These are phyloP conservation scores for Sphaerolaimus hirsutus DNA, from an alignment of 2,888 invertebrate genomes.

Conservation along the genomic window DNA sequence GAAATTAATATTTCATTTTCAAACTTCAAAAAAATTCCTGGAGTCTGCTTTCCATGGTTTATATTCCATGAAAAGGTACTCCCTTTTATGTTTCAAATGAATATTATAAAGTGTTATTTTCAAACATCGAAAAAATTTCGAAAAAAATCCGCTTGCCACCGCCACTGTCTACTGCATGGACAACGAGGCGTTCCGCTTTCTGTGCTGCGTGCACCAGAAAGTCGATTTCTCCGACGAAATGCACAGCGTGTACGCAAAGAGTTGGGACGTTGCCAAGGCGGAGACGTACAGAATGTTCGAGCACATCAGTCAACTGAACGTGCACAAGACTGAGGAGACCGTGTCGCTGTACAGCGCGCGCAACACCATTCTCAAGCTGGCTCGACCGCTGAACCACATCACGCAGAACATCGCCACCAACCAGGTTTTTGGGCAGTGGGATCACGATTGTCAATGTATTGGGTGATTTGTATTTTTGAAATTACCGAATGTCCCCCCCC, in stretches of 20 bases:
- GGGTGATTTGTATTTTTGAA: too few relatives aligned
- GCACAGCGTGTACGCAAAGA: slow-evolving; percentile 3
- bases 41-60: too few relatives aligned
- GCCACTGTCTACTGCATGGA: slow-evolving; percentile 10
- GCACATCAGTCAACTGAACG: slow-evolving; percentile 3
- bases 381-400: slow-evolving; percentile 4
- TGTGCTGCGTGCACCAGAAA: slow-evolving; percentile 7
- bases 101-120: too few relatives aligned
- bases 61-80: too few relatives aligned
- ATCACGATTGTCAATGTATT: too few relatives aligned
- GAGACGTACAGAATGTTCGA: slow-evolving; percentile 8
- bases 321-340: slow-evolving; percentile 5
- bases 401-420: slow-evolving; percentile 5
- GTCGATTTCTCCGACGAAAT: slow-evolving; percentile 1
- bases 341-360: slow-evolving; percentile 6
- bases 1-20: too few relatives aligned
- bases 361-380: slow-evolving; percentile 3
- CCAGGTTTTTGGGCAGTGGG: too few relatives aligned
- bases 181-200: slow-evolving; percentile 10
- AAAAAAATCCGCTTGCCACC: too few relatives aligned
- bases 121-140: too few relatives aligned
- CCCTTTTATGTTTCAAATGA: too few relatives aligned
- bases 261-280: slow-evolving; percentile 8
- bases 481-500: too few relatives aligned
- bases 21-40: too few relatives aligned